Conservation (phyloP, 2,888 invertebrate genomes). For the Andrena dorsata region DNA sequence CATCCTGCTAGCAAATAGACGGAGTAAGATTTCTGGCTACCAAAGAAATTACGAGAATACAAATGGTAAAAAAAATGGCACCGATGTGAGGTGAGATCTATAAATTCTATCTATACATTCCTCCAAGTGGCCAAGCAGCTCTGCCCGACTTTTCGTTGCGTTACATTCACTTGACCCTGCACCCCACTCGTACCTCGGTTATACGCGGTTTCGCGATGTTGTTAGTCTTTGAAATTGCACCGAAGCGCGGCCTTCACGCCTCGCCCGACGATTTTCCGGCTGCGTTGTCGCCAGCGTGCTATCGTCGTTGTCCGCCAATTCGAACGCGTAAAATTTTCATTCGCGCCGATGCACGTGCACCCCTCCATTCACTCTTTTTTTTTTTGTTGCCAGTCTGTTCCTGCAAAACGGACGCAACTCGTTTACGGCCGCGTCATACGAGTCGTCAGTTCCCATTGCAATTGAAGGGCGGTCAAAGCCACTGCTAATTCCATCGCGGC, state of each 20-base stretch:
- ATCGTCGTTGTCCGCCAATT: constrained; percentile 27
- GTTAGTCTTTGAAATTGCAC: not conserved
- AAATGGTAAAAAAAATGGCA: not conserved
- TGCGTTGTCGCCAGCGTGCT: not conserved
- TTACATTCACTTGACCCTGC: not conserved
- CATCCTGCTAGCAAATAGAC: not conserved
- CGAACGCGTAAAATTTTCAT: constrained; percentile 60
- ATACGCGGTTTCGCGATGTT: not conserved
- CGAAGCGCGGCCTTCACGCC: constrained; percentile 10
- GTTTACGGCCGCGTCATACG: constrained; percentile 70
- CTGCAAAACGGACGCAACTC: constrained; percentile 72
- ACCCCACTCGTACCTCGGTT: not conserved
- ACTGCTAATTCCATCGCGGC: constrained; percentile 66
- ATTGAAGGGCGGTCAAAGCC: constrained; percentile 78
- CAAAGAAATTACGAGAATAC: not conserved
- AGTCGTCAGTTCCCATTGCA: constrained; percentile 74
- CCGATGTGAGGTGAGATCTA: not conserved
- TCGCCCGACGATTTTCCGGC: constrained; percentile 36
- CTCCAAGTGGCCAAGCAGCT: not conserved
- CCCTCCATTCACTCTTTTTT: not conserved
- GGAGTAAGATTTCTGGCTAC: not conserved
- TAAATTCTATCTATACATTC: not conserved
- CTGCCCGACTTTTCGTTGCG: not conserved
- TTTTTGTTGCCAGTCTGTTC: constrained; percentile 5
- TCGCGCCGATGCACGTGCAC: constrained; percentile 34